phyloP scores from a whole-genome alignment of 2,113 vertebrate species.

The Aptenodytes forsteri region DNA sequence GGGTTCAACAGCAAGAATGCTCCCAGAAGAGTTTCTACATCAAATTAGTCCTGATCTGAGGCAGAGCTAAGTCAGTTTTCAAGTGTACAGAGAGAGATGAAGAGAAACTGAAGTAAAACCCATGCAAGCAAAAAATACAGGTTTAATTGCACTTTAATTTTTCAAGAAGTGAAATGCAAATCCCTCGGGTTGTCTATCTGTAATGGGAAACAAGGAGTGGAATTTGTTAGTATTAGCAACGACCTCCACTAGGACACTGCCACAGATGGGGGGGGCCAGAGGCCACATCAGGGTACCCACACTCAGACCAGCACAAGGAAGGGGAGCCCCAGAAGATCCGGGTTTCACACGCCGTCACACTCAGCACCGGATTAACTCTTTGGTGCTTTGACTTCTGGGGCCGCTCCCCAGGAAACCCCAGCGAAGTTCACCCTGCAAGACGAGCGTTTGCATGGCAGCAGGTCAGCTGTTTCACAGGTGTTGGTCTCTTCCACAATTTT shows the following conservation, averaged over 20 bases:
- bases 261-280: fast-evolving
- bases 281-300: neutral
- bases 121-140: neutral
- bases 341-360: fast-evolving
- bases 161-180: conserved; percentile 2
- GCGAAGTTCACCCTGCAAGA: fast-evolving
- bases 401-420: neutral
- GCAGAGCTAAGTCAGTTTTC: too few species aligned
- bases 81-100: fast-evolving
- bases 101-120: neutral
- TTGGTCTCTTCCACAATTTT: neutral
- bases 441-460: fast-evolving
- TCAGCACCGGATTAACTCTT: fast-evolving
- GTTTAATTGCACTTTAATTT: conserved; percentile 73
- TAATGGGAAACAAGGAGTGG: fast-evolving
- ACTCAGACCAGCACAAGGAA: neutral
- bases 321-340: fast-evolving
- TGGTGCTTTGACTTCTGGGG: neutral
- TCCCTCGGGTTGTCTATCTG: neutral
- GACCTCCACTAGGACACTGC: neutral
- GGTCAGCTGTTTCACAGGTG: fast-evolving
- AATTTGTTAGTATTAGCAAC: neutral
- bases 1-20: fast-evolving
- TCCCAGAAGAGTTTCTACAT: neutral
- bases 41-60: fast-evolving